A percentile compares a stretch with the other conserved stretches of the same genome.
Evolutionary conservation across 2,797 vertebrate genomes (phyloP).

Genomic region (Salarias fasciatus): DNA sequence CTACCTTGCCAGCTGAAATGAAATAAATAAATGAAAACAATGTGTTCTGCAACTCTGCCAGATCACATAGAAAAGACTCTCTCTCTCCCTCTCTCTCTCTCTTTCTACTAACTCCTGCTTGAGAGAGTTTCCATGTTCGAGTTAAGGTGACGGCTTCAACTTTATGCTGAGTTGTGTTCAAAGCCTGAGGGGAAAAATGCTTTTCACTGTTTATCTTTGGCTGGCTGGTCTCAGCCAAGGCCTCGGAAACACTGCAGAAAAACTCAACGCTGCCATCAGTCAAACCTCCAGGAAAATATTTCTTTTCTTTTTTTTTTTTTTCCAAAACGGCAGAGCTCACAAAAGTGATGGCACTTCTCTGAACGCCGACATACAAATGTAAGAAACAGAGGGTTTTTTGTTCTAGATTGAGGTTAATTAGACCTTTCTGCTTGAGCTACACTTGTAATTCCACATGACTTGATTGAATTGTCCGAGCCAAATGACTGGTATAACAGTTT

Average conservation of each 20-base stretch:
- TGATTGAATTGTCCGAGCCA: constrained; percentile 33
- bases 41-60: constrained; percentile 58
- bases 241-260: constrained; percentile 52
- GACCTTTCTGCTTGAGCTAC: constrained; percentile 38
- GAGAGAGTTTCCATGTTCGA: constrained; percentile 60
- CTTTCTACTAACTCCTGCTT: constrained; percentile 49
- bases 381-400: constrained; percentile 6
- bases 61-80: constrained; percentile 48
- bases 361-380: constrained; percentile 22
- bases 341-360: constrained; percentile 40
- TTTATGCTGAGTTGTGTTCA: constrained; percentile 63
- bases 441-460: constrained; percentile 42
- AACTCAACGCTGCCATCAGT: constrained; percentile 27
- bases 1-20: constrained; percentile 58
- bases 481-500: constrained; percentile 17
- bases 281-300: constrained; percentile 20
- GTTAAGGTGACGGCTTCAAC: constrained; percentile 71
- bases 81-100: constrained; percentile 16
- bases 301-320: too few relatives aligned
- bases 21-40: constrained; percentile 70
- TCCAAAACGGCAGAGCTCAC: constrained; percentile 11
- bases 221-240: constrained; percentile 58
- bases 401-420: constrained; percentile 36
- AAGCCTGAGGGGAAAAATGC: constrained; percentile 57
- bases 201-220: constrained; percentile 70